Evolutionary conservation across 1,140 invertebrate species (phyloP).

Genomic region (Zaprionus tsacasi): DNA sequence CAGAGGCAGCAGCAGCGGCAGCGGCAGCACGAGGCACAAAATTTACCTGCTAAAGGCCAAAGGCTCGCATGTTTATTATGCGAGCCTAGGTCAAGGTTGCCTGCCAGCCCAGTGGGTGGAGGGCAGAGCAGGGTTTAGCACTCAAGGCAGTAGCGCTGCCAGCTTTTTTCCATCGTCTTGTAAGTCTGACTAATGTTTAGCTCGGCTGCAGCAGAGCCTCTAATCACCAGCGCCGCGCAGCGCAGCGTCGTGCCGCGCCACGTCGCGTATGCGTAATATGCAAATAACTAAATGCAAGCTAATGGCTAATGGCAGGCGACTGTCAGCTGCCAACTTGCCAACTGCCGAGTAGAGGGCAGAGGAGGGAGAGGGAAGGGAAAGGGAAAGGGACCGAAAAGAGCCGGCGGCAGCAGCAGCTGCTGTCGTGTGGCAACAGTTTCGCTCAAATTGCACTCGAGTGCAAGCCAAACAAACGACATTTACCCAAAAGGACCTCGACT

Average conservation of each 20-base stretch:
- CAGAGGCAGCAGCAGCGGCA: no score
- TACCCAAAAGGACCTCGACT: constrained; percentile 23
- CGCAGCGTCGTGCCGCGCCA: not conserved
- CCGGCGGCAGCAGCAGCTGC: not conserved
- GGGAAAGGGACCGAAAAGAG: not conserved
- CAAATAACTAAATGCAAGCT: constrained; percentile 61
- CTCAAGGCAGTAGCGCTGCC: not conserved
- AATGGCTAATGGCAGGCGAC: constrained; percentile 38
- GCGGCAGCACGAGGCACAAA: constrained; percentile 20
- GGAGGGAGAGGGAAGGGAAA: not conserved
- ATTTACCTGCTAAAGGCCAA: constrained; percentile 34
- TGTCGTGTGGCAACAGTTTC: constrained; percentile 39
- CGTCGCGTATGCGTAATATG: constrained; percentile 69
- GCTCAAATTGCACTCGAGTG: constrained; percentile 49
- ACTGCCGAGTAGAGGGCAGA: not conserved
- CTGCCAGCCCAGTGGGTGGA: not conserved
- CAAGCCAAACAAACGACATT: constrained; percentile 57
- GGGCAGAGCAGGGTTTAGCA: not conserved
- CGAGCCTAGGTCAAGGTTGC: constrained; percentile 65
- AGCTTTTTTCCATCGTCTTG: constrained; percentile 8
- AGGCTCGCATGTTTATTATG: constrained; percentile 27
- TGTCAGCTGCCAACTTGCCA: constrained; percentile 19
- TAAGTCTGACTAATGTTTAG: constrained; percentile 58
- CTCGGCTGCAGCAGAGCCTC: not conserved
- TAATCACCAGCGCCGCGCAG: not conserved